A percentile compares a stretch with the other conserved stretches of the same genome.
Evolutionary conservation across 1,140 invertebrate species (phyloP).

Genomic region (Sycophila sp.): DNA sequence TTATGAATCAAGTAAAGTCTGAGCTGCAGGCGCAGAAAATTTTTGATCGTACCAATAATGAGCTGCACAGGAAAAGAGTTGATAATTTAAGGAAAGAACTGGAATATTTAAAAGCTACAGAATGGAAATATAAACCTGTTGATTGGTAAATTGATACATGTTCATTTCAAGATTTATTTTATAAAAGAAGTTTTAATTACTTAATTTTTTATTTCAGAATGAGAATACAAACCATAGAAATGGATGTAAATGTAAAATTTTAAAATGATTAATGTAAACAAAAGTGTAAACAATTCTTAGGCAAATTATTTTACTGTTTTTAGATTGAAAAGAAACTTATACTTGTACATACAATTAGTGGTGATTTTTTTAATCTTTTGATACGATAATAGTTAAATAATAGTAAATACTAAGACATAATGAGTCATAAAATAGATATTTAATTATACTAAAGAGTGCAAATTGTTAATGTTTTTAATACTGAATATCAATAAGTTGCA

Average conservation of each 20-base stretch:
- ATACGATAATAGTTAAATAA: too few species aligned
- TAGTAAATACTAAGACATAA: too few species aligned
- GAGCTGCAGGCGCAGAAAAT: slow-evolving; percentile 59
- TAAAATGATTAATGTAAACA: background rate
- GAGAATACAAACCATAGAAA: too few species aligned
- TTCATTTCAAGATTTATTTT: background rate
- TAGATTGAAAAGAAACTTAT: too few species aligned
- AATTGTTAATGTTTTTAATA: too few species aligned
- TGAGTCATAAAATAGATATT: too few species aligned
- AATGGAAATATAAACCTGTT: slow-evolving; percentile 75
- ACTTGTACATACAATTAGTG: too few species aligned
- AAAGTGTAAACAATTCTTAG: too few species aligned
- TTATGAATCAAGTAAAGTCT: slow-evolving; percentile 60
- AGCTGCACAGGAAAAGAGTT: slow-evolving; percentile 72
- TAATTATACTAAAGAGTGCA: too few species aligned
- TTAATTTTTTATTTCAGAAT: slow-evolving; percentile 2
- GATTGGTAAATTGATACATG: slow-evolving; percentile 50
- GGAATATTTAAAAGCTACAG: slow-evolving; percentile 74
- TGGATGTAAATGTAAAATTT: background rate
- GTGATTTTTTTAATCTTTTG: too few species aligned
- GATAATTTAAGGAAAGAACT: slow-evolving; percentile 74
- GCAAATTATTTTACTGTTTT: too few species aligned
- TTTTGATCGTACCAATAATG: slow-evolving; percentile 56
- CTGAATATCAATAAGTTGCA: too few species aligned
- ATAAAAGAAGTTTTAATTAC: background rate